Base-by-base conservation (phyloP, 2,888 invertebrate genomes). In the Apodemia zela region DNA sequence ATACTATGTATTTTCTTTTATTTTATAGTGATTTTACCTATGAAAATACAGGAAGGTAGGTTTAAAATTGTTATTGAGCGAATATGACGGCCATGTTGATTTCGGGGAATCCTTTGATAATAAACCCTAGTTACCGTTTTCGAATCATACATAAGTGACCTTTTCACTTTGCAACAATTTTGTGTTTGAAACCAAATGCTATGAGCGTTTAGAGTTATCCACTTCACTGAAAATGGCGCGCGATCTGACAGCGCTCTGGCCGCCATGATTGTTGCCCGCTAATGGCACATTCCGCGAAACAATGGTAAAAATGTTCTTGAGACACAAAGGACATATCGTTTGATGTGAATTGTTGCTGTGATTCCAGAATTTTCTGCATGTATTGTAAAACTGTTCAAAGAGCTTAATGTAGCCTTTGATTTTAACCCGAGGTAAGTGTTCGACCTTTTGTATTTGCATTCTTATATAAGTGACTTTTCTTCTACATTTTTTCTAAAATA, bases 311-410 rank as follows among this genome's bases (percentile, higher is more conserved):
- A 84, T 72, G 76, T 78, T 78, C 79, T 79, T 76, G 78, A 75
- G 72, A 73, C 82, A 87, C 85, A 89, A 87, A 87, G 87, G 77
- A 80, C 68, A 73, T 78, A 80, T 75, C 84, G 84, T 87, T 89
- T 87, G 87, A 87, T 87, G 85, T 85, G 77, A 75, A 84, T 79
- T 79, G 78, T 74, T 76, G 73, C 78, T 75, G 78, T 76, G 75
- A 75, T 76, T 74, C 76, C 67, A 57, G 69, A 65, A 72, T 68
- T 72, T 69, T 67, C 69, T 67, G 66, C 66, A 67, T 67, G 67
- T 66, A 66, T 69, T 66, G 64, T 63, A 63, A 63, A 66, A 65
- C 64, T 57, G 60, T 62, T 68, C 65, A 68, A 68, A 71, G 66
- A 65, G 63, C 66, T 67, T 68, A 68, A 68, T 68, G 71, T 67